Evolutionary conservation across 1,140 invertebrate species (phyloP).

Genomic region (Zaprionus gabonicus): DNA sequence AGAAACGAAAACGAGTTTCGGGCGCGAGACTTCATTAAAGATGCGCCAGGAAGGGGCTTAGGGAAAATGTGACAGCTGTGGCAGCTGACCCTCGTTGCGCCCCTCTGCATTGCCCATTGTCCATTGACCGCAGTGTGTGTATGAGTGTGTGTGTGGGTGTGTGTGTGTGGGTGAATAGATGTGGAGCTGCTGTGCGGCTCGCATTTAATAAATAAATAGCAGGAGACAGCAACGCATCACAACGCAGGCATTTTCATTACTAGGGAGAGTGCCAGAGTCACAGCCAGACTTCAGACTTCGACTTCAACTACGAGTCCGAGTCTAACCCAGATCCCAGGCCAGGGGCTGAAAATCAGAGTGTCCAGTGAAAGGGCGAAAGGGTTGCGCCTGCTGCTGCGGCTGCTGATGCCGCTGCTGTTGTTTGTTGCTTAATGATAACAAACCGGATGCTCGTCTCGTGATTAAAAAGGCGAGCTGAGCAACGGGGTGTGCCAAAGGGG

Average conservation of each 20-base stretch:
- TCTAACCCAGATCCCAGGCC: not conserved
- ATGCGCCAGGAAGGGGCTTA: slow-evolving; percentile 37
- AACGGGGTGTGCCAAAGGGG: not conserved
- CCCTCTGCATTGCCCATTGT: slow-evolving; percentile 16
- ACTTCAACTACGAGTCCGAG: not conserved
- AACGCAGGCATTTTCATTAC: slow-evolving; percentile 63
- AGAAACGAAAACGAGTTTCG: slow-evolving; percentile 38
- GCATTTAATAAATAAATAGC: slow-evolving; percentile 81
- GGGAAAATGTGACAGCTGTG: slow-evolving; percentile 78
- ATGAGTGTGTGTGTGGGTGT: slow-evolving; percentile 11
- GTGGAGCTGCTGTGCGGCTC: slow-evolving; percentile 19
- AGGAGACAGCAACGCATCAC: slow-evolving; percentile 56
- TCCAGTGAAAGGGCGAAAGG: slow-evolving; percentile 41
- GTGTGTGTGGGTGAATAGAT: not conserved
- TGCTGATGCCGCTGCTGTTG: not conserved
- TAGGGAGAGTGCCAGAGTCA: slow-evolving; percentile 22
- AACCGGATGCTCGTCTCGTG: slow-evolving; percentile 60
- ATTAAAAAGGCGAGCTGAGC: slow-evolving; percentile 51
- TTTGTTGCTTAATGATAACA: slow-evolving; percentile 81
- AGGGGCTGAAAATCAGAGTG: not conserved
- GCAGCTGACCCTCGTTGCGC: slow-evolving; percentile 66
- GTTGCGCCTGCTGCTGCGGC: slow-evolving; percentile 35
- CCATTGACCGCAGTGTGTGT: slow-evolving; percentile 23
- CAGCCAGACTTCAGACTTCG: not conserved
- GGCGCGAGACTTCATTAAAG: slow-evolving; percentile 45